A percentile compares a stretch with the other conserved stretches of the same genome.
These are phyloP conservation scores for Drosophila rufa DNA, from an alignment of 1,140 invertebrate genomes.

Conservation along the genomic window DNA sequence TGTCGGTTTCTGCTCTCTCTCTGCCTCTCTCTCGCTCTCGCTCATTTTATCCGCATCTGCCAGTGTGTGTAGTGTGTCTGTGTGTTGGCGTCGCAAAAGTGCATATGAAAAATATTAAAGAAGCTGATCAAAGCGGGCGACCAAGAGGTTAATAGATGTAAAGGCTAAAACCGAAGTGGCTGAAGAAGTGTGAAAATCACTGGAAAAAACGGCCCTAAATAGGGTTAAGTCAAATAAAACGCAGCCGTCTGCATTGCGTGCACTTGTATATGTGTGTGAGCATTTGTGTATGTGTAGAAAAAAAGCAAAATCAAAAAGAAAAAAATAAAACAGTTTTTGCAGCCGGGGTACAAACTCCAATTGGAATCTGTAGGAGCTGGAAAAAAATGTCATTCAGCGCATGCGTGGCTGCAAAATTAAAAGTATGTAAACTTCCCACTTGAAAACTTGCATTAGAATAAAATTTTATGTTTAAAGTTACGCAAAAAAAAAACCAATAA, in stretches of 20 bases:
- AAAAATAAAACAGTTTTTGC: constrained; percentile 48
- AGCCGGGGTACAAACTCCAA: constrained; percentile 72
- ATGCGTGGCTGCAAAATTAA: constrained; percentile 44
- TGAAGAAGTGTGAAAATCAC: constrained; percentile 14
- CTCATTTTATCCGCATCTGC: constrained; percentile 4
- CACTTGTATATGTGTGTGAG: constrained; percentile 41
- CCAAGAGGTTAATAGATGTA: constrained; percentile 12
- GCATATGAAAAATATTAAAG: constrained; percentile 60
- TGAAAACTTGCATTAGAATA: too few relatives aligned
- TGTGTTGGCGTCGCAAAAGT: constrained; percentile 56
- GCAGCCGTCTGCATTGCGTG: constrained; percentile 59
- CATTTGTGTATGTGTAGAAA: constrained; percentile 30
- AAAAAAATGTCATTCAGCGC: constrained; percentile 34
- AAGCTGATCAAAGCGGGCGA: constrained; percentile 9
- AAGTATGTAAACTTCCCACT: neutral
- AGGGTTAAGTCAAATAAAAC: constrained; percentile 16
- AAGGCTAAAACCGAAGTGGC: constrained; percentile 3
- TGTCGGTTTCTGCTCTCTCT: constrained; percentile 7
- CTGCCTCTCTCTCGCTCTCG: neutral
- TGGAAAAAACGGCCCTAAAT: constrained; percentile 14
- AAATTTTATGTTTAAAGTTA: neutral
- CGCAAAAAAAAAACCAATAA: neutral
- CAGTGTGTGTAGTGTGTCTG: constrained; percentile 20
- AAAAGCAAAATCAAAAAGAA: constrained; percentile 24
- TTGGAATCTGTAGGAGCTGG: constrained; percentile 44